Percentiles rank a stretch among this genome's conserved stretches.
phyloP scores from a whole-genome alignment of 2,113 vertebrate genomes.

The Bettongia penicillata region DNA sequence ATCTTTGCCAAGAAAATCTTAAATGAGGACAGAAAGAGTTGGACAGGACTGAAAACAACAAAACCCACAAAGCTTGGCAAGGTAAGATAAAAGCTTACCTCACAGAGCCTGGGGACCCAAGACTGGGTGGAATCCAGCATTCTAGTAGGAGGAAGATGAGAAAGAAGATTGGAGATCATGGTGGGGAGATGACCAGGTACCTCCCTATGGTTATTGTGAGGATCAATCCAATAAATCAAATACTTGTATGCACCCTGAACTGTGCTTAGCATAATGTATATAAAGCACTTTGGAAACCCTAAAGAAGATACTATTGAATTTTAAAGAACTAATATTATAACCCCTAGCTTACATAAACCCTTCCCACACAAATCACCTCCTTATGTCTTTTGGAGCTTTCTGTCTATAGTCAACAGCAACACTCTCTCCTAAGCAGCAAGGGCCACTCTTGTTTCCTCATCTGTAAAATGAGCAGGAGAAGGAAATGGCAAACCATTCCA shows the following conservation, averaged over 20 bases:
- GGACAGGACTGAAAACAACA: no score
- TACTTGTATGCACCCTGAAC: background rate
- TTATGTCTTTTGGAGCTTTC: background rate
- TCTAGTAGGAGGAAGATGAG: background rate
- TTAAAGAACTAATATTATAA: background rate
- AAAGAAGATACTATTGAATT: background rate
- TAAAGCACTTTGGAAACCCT: background rate
- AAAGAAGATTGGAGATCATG: background rate
- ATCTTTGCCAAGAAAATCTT: no score
- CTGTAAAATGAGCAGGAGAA: background rate
- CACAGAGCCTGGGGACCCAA: background rate
- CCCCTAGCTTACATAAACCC: background rate
- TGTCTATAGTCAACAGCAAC: background rate
- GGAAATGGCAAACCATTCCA: background rate
- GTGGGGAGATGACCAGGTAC: background rate
- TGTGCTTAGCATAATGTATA: background rate
- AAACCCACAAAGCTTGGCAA: background rate
- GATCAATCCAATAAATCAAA: background rate
- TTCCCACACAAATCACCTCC: background rate
- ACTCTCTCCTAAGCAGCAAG: background rate
- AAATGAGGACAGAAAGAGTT: no score
- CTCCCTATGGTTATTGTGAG: background rate
- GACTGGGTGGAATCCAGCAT: background rate
- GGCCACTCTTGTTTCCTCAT: background rate
- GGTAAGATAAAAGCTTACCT: background rate